Evolutionary conservation across 1,140 invertebrate species (phyloP).

Genomic region (Nylanderia fulva): DNA sequence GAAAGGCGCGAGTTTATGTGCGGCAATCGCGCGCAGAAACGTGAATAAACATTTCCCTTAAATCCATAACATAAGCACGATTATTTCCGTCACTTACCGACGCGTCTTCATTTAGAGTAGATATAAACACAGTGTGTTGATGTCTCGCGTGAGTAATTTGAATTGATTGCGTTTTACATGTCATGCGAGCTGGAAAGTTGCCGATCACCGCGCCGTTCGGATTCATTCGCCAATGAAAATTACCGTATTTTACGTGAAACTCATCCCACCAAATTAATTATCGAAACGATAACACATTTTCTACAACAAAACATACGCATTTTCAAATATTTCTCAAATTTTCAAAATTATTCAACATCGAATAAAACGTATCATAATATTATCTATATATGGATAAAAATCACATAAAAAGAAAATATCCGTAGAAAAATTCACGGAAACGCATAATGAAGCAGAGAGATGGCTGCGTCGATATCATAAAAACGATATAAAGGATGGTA

Average conservation of each 20-base stretch:
- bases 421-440: background rate
- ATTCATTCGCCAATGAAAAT: background rate
- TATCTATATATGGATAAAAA: background rate
- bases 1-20: constrained; percentile 14
- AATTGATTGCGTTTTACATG: constrained; percentile 28
- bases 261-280: background rate
- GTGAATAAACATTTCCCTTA: constrained; percentile 61
- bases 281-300: background rate
- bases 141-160: constrained; percentile 30
- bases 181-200: constrained; percentile 18
- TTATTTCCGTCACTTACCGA: constrained; percentile 46
- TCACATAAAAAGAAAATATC: constrained; percentile 14
- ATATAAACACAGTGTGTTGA: constrained; percentile 54
- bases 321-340: background rate
- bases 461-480: background rate
- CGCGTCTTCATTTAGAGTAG: constrained; percentile 38
- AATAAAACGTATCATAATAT: background rate
- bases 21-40: constrained; percentile 13
- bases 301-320: background rate
- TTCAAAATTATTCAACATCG: background rate
- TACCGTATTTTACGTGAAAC: background rate
- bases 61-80: constrained; percentile 33
- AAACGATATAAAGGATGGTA: constrained; percentile 22
- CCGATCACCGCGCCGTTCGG: background rate
- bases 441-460: constrained; percentile 26